A percentile compares a stretch with the other conserved stretches of the same genome.
phyloP scores from a whole-genome alignment of 2,113 vertebrate species.

The Antechinus flavipes region DNA sequence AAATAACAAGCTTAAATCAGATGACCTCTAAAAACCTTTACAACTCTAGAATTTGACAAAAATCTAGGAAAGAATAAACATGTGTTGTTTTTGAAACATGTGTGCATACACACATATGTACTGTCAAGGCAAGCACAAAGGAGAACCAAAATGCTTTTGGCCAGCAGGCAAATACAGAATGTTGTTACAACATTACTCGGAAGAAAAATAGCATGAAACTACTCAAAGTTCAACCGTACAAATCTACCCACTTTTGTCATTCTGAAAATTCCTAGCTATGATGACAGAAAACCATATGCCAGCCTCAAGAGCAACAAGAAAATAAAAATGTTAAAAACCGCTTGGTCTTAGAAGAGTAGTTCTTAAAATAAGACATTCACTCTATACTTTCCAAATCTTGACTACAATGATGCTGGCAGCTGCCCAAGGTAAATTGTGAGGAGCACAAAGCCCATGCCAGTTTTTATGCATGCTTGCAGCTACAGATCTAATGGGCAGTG shows the following conservation, averaged over 20 bases:
- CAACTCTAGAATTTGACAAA: not conserved
- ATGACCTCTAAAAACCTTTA: not conserved
- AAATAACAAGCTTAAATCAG: not conserved
- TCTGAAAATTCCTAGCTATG: conserved; percentile 46
- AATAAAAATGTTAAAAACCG: not conserved
- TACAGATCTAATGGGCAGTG: conserved; percentile 53
- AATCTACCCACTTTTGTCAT: conserved; percentile 21
- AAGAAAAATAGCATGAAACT: not conserved
- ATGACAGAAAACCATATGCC: conserved; percentile 41
- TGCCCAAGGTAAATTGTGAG: conserved; percentile 29
- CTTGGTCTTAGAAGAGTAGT: conserved; percentile 15
- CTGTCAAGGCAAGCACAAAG: conserved; percentile 23
- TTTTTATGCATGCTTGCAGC: conserved; percentile 36
- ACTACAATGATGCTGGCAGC: conserved; percentile 40
- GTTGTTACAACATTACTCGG: conserved; percentile 14
- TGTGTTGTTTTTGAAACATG: not conserved
- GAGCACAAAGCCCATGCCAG: not conserved
- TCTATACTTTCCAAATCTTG: not conserved
- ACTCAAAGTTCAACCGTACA: conserved; percentile 1
- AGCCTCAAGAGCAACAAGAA: conserved; percentile 50
- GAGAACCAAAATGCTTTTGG: not conserved
- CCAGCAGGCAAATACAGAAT: conserved; percentile 24
- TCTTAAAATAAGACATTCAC: conserved; percentile 31
- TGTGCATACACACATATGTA: not conserved
- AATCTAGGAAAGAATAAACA: not conserved